phyloP scores from a whole-genome alignment of 92 coral and sea anemone genomes.

The Montipora capitata region DNA sequence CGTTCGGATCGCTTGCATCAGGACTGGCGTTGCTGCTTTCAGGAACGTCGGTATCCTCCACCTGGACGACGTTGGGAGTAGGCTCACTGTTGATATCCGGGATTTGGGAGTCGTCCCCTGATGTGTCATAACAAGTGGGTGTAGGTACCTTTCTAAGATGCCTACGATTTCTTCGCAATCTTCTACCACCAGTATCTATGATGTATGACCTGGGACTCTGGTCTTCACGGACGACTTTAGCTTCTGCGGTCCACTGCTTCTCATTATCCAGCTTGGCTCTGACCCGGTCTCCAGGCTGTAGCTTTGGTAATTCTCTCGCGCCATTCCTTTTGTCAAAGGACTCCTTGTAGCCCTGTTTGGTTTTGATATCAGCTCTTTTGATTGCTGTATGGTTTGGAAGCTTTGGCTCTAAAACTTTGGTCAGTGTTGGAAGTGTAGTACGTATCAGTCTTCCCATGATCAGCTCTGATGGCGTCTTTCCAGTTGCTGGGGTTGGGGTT shows the following conservation, averaged over 20 bases:
- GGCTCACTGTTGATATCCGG: background rate
- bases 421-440: background rate
- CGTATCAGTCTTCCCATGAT: background rate
- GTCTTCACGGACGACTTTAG: background rate
- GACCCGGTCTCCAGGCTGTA: too few species aligned
- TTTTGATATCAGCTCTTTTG: too few species aligned
- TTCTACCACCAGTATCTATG: slow-evolving; percentile 3
- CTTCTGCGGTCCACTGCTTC: too few species aligned
- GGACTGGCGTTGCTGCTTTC: background rate
- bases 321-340: background rate
- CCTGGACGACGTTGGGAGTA: background rate
- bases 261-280: too few species aligned
- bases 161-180: background rate
- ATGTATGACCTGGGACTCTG: background rate
- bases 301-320: too few species aligned
- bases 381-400: background rate
- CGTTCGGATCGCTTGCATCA: background rate
- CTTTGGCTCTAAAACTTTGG: background rate
- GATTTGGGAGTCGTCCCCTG: background rate
- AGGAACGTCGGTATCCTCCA: background rate
- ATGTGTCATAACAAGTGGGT: background rate
- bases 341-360: background rate
- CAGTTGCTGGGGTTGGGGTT: too few species aligned
- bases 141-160: background rate
- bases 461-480: too few species aligned